These are phyloP conservation scores for Notechis scutatus DNA, from an alignment of 2,113 vertebrate genomes.

Conservation along the genomic window DNA sequence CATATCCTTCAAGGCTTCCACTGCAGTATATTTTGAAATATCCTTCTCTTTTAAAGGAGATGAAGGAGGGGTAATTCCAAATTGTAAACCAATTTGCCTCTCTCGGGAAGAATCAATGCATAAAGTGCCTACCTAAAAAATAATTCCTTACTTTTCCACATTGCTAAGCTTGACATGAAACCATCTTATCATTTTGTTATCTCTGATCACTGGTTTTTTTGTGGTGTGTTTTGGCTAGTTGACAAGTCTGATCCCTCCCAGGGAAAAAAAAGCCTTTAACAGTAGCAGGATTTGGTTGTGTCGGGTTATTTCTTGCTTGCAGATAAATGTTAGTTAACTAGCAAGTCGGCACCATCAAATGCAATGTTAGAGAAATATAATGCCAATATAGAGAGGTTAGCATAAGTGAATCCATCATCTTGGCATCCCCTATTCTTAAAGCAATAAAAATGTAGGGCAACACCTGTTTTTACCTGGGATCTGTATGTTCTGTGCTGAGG, in stretches of 20 bases:
- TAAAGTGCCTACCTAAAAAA: not conserved
- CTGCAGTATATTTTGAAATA: not conserved
- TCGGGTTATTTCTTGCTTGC: not conserved
- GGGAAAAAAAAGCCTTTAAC: not conserved
- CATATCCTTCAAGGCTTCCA: not conserved
- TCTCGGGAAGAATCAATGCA: not conserved
- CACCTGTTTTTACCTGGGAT: not conserved
- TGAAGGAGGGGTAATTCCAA: not conserved
- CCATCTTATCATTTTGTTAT: not conserved
- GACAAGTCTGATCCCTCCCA: not conserved
- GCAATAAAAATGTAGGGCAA: not conserved
- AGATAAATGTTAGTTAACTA: not conserved
- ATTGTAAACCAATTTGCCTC: not conserved
- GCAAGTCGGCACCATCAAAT: not conserved
- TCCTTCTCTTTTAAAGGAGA: not conserved
- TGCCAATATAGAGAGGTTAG: not conserved
- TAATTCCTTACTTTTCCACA: not conserved
- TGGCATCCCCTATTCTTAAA: not conserved
- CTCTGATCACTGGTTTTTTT: not conserved
- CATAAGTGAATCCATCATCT: not conserved
- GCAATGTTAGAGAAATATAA: not conserved
- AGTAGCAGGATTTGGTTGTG: not conserved
- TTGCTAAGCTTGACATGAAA: not conserved
- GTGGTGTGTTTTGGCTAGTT: not conserved
- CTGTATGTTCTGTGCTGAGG: not conserved